Conservation (phyloP, 1,140 invertebrate genomes). For the Venturia canescens region DNA sequence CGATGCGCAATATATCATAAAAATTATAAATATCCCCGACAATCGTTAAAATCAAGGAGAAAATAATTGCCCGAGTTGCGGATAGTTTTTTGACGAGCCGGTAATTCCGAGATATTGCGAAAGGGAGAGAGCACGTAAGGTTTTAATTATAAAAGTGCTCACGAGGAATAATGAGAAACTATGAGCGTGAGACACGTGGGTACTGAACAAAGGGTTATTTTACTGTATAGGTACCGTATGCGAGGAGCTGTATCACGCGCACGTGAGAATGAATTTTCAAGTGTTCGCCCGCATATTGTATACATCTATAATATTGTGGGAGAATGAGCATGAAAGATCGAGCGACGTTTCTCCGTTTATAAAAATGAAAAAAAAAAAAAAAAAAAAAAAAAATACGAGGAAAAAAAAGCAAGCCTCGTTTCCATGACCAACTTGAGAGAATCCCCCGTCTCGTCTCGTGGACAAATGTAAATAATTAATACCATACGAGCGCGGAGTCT, state of each 20-base stretch:
- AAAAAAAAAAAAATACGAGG: not conserved
- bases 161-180: slow-evolving; percentile 57
- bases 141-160: slow-evolving; percentile 63
- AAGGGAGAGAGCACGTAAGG: slow-evolving; percentile 39
- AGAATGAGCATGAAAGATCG: slow-evolving; percentile 25
- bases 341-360: slow-evolving; percentile 38
- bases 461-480: slow-evolving; percentile 36
- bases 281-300: slow-evolving; percentile 27
- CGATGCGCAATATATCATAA: not conserved
- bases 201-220: slow-evolving; percentile 52
- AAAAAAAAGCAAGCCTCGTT: slow-evolving; percentile 2
- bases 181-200: slow-evolving; percentile 59
- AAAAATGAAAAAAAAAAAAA: not conserved
- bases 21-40: not conserved
- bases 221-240: not conserved
- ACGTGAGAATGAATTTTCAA: slow-evolving; percentile 51
- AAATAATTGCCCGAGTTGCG: slow-evolving; percentile 24
- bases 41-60: not conserved
- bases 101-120: slow-evolving; percentile 30
- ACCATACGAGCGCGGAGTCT: not conserved
- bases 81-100: slow-evolving; percentile 29
- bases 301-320: slow-evolving; percentile 24
- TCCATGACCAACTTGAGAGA: slow-evolving; percentile 42
- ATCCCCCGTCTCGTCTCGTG: not conserved
- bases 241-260: slow-evolving; percentile 20